Conservation (phyloP, 2,797 vertebrate genomes). For the Anniella stebbinsi region DNA sequence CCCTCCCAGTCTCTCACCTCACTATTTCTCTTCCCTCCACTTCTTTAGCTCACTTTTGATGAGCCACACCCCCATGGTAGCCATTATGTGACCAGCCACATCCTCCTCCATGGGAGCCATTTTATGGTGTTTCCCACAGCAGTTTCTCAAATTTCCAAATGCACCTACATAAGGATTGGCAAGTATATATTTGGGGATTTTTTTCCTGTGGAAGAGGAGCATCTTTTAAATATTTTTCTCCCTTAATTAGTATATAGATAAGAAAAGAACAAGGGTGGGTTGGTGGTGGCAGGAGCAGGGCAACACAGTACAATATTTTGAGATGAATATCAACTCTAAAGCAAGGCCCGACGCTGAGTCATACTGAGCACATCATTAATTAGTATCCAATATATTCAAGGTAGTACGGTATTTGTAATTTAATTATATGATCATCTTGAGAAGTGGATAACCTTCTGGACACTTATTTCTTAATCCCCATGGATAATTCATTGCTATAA, state of each 20-base stretch:
- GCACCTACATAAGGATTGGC: neutral
- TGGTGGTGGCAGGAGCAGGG: neutral
- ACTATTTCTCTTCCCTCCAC: too few relatives aligned
- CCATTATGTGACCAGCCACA: too few relatives aligned
- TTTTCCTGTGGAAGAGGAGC: neutral
- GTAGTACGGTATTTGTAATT: neutral
- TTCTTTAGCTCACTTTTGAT: too few relatives aligned
- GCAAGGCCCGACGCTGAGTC: neutral
- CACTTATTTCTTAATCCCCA: slow-evolving; percentile 1
- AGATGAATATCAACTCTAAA: slow-evolving; percentile 30
- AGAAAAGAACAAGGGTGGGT: neutral
- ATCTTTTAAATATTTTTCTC: neutral
- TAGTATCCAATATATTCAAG: neutral
- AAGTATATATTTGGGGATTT: neutral
- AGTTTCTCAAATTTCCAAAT: too few relatives aligned
- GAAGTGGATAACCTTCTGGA: slow-evolving; percentile 24
- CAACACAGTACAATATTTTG: neutral
- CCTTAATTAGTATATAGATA: neutral
- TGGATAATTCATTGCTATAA: neutral
- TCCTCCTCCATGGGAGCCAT: too few relatives aligned
- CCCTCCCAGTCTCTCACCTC: too few relatives aligned
- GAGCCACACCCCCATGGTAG: too few relatives aligned
- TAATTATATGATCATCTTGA: neutral
- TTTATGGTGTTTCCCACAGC: too few relatives aligned
- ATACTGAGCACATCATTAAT: neutral